These are phyloP conservation scores for Myripristis murdjan DNA, from an alignment of 2,797 vertebrate species.

Conservation along the genomic window DNA sequence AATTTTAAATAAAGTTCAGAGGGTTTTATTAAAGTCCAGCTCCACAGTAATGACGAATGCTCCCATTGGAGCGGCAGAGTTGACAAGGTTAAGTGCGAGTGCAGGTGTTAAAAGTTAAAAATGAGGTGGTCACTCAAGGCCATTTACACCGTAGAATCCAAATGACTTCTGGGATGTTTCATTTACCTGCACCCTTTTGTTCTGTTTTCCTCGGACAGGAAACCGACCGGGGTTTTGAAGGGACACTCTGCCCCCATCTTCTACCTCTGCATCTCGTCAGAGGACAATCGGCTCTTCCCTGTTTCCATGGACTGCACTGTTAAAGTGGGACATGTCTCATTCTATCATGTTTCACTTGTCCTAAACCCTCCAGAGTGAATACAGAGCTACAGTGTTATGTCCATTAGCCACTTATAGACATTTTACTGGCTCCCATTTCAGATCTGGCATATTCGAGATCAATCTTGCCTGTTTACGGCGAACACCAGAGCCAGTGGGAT, in stretches of 20 bases:
- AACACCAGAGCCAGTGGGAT: constrained; percentile 80
- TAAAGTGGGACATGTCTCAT: constrained; percentile 71
- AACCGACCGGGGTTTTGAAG: constrained; percentile 81
- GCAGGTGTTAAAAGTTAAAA: too few species aligned
- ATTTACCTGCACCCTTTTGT: neutral
- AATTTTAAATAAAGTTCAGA: too few species aligned
- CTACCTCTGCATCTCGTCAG: constrained; percentile 76
- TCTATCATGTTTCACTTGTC: neutral
- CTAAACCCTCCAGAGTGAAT: neutral
- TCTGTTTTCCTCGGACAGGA: constrained; percentile 72
- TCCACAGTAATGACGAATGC: too few species aligned
- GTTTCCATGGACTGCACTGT: constrained; percentile 79
- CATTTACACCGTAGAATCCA: too few species aligned
- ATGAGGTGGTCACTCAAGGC: too few species aligned
- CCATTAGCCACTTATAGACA: neutral
- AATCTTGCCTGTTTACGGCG: constrained; percentile 83
- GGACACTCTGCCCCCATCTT: constrained; percentile 80
- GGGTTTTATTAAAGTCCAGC: too few species aligned
- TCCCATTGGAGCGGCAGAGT: too few species aligned
- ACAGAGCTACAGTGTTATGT: neutral
- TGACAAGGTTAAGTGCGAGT: too few species aligned
- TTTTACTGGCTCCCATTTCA: constrained; percentile 51
- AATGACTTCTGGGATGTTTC: too few species aligned
- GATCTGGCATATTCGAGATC: constrained; percentile 88
- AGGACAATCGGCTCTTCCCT: constrained; percentile 85